Conservation (phyloP, 1,140 invertebrate species). For the Lepidotrigona ventralis region DNA sequence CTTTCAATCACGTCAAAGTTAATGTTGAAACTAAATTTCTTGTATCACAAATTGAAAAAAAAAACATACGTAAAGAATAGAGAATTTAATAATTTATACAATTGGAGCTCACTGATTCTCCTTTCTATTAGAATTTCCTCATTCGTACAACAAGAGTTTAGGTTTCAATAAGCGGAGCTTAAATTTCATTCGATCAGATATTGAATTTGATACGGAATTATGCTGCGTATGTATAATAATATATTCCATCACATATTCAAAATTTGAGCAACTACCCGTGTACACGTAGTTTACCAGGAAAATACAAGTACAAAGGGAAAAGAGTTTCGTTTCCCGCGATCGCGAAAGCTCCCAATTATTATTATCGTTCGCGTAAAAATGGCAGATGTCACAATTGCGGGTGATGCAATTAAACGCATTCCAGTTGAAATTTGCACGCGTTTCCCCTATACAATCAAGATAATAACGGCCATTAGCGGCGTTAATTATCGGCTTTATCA, state of each 20-base stretch:
- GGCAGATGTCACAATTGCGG: background rate
- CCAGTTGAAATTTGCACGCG: constrained; percentile 21
- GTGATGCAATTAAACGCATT: constrained; percentile 14
- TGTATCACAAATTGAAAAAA: too few relatives aligned
- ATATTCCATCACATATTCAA: background rate
- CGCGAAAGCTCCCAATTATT: background rate
- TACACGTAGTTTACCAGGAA: background rate
- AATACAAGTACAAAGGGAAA: background rate
- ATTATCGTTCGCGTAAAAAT: background rate
- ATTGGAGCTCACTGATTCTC: too few relatives aligned
- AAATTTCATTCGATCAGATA: too few relatives aligned
- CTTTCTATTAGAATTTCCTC: too few relatives aligned
- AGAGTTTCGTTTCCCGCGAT: background rate
- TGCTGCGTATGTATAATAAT: too few relatives aligned
- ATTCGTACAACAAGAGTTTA: too few relatives aligned
- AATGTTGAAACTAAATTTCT: background rate
- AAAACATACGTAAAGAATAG: too few relatives aligned
- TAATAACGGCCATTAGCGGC: constrained; percentile 40
- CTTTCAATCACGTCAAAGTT: background rate
- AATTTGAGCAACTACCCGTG: background rate
- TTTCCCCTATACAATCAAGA: constrained; percentile 24
- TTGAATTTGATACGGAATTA: too few relatives aligned
- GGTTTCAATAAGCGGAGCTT: too few relatives aligned
- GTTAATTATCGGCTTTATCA: constrained; percentile 47
- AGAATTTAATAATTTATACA: too few relatives aligned